Base-by-base conservation (phyloP, 2,113 vertebrate genomes). In the Silurus asotus region DNA sequence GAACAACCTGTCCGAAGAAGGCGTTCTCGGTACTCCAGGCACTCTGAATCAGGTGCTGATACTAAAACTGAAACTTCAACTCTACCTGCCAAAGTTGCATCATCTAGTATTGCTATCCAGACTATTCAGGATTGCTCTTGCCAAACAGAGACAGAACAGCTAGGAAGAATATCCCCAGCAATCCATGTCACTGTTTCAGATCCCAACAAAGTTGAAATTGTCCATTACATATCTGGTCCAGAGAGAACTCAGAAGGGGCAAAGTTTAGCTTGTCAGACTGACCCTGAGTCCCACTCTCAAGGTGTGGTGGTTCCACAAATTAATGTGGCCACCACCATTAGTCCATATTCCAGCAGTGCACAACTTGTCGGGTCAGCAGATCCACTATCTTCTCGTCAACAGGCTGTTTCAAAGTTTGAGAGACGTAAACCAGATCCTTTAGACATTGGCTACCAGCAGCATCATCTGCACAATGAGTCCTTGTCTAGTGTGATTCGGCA, bases 221-320 rank as follows among this genome's bases (percentile, higher is more conserved):
- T 99, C 67, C 96, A 96, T 89, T 99, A 99, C 91, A 99, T 99
- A 87, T 99, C 98, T 0, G 98, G 97, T 7, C 97, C 98, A 0
- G 98, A 99, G 93, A 96, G 97, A 90, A 99, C 97, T 0, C 95
- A 96, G 72, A 96, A 94, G 4, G 98, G 98, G 0, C 97, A 99
- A 92, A 99, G 98, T 88, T 90, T 99, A 82, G 97, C 96, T 82
- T 99, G 98, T 90, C 98, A 99, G 92, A 99, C 98, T 0, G 98
- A 99, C 86, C 95, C 94, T 0, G 98, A 99, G 81, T 94, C 93
- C 0, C 96, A 96, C 89, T 95, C 96, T 0, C 98, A 97, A 87
- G 96, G 95, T 0, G 88, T 97, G 0, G 96, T 97, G 14, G 95
- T 96, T 3, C 96, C 97, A 0, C 98, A 99, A 92, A 94, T 98